Conservation (phyloP, 2,888 invertebrate genomes). For the Cremastinae sp. region DNA sequence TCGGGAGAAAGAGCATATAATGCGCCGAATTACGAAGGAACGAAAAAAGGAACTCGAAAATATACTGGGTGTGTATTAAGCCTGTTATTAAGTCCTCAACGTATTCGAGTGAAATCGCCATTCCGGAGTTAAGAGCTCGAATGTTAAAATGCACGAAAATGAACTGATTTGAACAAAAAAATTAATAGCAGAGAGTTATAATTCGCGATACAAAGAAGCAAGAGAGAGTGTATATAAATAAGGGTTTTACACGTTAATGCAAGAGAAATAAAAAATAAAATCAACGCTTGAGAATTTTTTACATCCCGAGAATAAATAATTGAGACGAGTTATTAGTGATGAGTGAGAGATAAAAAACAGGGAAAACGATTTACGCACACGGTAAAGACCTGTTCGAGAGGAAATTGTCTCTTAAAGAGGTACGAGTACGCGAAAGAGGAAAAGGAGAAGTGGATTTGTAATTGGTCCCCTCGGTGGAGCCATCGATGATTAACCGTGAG, state of each 20-base stretch:
- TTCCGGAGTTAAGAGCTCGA: neutral
- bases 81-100: slow-evolving; percentile 7
- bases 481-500: slow-evolving; percentile 60
- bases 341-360: slow-evolving; percentile 8
- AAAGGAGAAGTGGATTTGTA: slow-evolving; percentile 58
- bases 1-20: neutral
- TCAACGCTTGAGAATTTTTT: too few species aligned
- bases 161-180: neutral
- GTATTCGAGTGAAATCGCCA: too few species aligned
- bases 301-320: too few species aligned
- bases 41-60: neutral
- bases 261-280: too few species aligned
- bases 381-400: slow-evolving; percentile 53
- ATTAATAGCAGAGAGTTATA: neutral
- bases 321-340: too few species aligned
- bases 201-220: too few species aligned
- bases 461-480: slow-evolving; percentile 59
- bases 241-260: too few species aligned
- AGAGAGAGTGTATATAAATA: too few species aligned
- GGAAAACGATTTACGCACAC: slow-evolving; percentile 6
- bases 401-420: neutral
- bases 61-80: neutral
- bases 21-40: neutral
- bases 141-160: neutral
- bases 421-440: slow-evolving; percentile 27